These are phyloP conservation scores for Herpetotheres cachinnans DNA, from an alignment of 2,113 vertebrate species.

Conservation along the genomic window DNA sequence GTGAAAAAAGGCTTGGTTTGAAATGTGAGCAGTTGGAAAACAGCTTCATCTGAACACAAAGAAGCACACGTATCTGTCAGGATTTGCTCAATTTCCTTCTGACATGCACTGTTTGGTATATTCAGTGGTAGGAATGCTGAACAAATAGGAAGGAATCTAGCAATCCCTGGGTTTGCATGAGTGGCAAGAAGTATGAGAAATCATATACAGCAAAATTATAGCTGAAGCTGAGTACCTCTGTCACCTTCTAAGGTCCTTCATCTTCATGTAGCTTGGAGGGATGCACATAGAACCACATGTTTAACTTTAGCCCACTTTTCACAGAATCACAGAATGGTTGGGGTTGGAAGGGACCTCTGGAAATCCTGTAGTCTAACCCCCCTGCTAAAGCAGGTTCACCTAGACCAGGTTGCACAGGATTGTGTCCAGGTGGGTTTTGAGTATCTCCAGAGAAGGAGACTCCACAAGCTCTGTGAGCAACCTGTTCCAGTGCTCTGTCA, in stretches of 20 bases:
- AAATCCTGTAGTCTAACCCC: too few species aligned
- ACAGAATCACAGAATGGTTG: too few species aligned
- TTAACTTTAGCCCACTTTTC: neutral
- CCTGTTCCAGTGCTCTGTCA: too few species aligned
- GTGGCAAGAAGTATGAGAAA: neutral
- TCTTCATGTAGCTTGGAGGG: neutral
- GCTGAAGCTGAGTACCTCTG: neutral
- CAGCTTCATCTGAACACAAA: neutral
- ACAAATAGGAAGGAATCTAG: neutral
- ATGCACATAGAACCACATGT: neutral
- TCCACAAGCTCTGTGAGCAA: too few species aligned
- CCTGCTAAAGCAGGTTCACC: too few species aligned
- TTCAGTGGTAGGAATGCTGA: neutral
- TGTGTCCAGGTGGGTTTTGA: too few species aligned
- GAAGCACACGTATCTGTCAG: neutral
- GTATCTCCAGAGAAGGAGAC: too few species aligned
- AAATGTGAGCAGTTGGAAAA: neutral
- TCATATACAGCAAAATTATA: neutral
- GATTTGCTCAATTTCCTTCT: neutral
- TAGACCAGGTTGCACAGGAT: too few species aligned
- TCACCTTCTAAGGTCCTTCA: neutral
- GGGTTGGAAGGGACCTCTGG: too few species aligned
- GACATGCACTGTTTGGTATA: accelerated
- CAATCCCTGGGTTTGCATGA: neutral
- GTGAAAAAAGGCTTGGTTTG: neutral